Percentiles rank a stretch among this genome's conserved stretches.
phyloP scores from a whole-genome alignment of 2,113 vertebrate genomes.

The Myotis brandtii region DNA sequence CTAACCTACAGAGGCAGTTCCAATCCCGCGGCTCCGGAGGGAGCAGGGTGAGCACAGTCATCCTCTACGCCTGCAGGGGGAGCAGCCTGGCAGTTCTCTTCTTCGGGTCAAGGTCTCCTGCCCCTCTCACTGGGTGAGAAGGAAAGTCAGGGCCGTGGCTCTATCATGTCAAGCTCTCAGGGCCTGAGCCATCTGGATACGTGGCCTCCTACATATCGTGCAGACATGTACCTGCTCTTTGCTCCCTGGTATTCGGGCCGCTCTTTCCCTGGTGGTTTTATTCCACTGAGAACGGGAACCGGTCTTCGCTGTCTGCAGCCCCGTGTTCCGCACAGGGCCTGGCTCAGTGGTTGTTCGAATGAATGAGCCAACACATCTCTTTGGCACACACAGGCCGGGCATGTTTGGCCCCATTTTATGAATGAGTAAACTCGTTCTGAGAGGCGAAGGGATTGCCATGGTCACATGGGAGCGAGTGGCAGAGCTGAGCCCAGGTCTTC shows the following conservation, averaged over 20 bases:
- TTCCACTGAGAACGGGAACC: background rate
- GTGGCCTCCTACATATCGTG: background rate
- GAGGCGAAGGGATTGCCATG: background rate
- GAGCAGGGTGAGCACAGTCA: too few species aligned
- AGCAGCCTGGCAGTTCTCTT: background rate
- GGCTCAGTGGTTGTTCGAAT: background rate
- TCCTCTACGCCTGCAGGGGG: background rate
- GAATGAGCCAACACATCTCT: background rate
- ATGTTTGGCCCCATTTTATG: background rate
- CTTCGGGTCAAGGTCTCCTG: background rate
- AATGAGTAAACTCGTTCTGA: background rate
- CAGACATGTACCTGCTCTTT: rapidly evolving
- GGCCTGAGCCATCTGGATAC: background rate
- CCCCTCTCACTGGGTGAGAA: background rate
- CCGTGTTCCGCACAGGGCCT: background rate
- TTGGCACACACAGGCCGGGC: background rate
- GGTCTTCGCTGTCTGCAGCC: background rate
- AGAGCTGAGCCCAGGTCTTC: background rate
- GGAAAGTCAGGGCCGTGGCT: background rate
- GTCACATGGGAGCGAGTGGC: background rate
- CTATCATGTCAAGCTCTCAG: background rate
- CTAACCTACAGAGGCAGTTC: too few species aligned
- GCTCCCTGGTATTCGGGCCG: background rate
- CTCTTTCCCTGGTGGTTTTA: background rate
- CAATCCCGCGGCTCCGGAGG: background rate